A percentile compares a stretch with the other conserved stretches of the same genome.
These are phyloP conservation scores for Leptinotarsa undecemlineata DNA, from an alignment of 1,140 invertebrate species.

Conservation along the genomic window DNA sequence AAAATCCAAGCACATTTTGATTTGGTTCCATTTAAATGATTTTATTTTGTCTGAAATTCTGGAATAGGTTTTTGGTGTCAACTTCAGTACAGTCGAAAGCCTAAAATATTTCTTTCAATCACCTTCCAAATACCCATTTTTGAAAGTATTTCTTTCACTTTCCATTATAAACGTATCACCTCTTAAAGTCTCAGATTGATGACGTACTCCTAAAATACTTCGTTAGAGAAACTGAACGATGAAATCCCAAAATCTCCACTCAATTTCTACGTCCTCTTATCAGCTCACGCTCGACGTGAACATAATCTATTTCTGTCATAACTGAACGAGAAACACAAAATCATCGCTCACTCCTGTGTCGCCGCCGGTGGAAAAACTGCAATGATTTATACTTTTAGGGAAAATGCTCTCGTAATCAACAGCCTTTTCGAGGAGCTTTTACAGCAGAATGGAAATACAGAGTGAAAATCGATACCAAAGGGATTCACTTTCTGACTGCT, in stretches of 20 bases:
- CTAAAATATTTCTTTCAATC: no score
- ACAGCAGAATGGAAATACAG: constrained; percentile 2
- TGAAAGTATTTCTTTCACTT: no score
- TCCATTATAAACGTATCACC: neutral
- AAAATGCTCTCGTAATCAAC: constrained; percentile 6
- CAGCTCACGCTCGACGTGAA: neutral
- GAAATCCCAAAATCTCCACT: constrained; percentile 4
- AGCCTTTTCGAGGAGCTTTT: neutral
- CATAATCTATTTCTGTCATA: constrained; percentile 8
- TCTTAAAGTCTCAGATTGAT: neutral
- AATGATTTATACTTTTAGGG: constrained; percentile 8
- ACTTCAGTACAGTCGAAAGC: no score
- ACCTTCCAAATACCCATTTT: no score
- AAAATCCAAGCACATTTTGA: no score
- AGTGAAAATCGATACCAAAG: constrained; percentile 1
- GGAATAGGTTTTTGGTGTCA: no score
- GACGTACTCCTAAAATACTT: neutral
- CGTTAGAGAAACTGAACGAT: neutral
- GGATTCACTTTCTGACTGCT: constrained; percentile 5
- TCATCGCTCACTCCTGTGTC: constrained; percentile 3
- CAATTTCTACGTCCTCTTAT: constrained; percentile 7
- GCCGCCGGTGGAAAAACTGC: neutral
- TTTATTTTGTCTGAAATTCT: no score
- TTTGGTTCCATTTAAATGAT: no score
- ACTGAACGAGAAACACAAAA: constrained; percentile 1